Conservation (phyloP, 2,888 invertebrate species). For the Acrobasis repandana region DNA sequence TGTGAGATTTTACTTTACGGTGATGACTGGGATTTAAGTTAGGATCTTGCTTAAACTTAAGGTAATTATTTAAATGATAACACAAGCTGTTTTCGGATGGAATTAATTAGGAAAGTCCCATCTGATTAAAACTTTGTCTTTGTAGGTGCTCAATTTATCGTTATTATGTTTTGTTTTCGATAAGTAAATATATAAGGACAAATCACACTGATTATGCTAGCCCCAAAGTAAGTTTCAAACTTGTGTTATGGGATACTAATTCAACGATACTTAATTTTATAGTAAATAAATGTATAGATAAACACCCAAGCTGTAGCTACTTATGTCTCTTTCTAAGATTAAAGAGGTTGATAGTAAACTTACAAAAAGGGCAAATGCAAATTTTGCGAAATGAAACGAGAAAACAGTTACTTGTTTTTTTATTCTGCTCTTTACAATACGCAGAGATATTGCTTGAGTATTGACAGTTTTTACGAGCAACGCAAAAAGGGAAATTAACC, state of each 20-base stretch:
- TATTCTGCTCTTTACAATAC: neutral
- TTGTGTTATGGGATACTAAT: no score
- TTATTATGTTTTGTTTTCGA: neutral
- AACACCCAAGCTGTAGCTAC: no score
- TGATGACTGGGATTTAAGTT: slow-evolving; percentile 52
- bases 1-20: slow-evolving; percentile 38
- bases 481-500: neutral
- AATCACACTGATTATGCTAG: no score
- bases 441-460: neutral
- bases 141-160: neutral
- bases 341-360: no score
- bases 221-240: no score
- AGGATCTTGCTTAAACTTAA: slow-evolving; percentile 44
- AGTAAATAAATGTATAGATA: no score
- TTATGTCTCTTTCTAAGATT: no score
- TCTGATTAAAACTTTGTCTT: neutral
- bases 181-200: neutral
- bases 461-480: slow-evolving; percentile 8
- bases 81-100: slow-evolving; percentile 44
- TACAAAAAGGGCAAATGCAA: no score
- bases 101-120: neutral
- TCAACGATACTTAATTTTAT: no score
- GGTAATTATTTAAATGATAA: slow-evolving; percentile 37
- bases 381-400: neutral
- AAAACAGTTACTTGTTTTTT: neutral